Evolutionary conservation across 2,888 invertebrate genomes (phyloP), one percentile per base, ranked within the genome.

Genomic region (Choreutis nemorana): DNA sequence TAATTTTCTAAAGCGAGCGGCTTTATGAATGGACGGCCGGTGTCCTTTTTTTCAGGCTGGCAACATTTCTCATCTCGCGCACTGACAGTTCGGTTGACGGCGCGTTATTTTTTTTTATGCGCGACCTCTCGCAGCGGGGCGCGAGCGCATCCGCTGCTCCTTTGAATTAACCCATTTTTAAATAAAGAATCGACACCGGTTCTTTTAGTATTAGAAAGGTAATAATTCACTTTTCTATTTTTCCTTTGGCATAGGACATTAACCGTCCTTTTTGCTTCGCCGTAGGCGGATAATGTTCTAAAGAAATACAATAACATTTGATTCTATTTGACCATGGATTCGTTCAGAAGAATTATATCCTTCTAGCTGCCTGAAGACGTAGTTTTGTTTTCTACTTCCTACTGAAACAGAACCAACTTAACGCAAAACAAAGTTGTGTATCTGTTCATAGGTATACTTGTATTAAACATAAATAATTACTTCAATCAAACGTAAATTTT

Each of bases 21-120:
- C 46, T 67, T 72, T 67, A 67, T 78, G 77, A 78, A 75, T 75
- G 71, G 65, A 70, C 59, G 47, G 48, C 58, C 50, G 49, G 48
- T 50, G 41, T 29, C 30, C 29, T 52, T 59, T 71, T 61, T 67
- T 66, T 61, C 37, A 41, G 36, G 39, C 49, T 68, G 63, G 70
- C 57, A 64, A 70, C 75, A 73, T 75, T 70, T 72, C 53, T 75
- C 72, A 73, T 61, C 63, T 49, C 45, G 51, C 50, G 55, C 55
- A 66, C 71, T 72, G 77, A 73, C 72, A 73, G 72, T 56, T 58
- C 41, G 39, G 63, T 63, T 66, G 71, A 68, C 71, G 66, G 57
- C 48, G 59, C 66, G 67, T 55, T 62, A 71, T 32, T 28, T 26
- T 49, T 64, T 71, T 65, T 55, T 42, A 67, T 63, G 50, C 56